Percentiles rank a stretch among this genome's conserved stretches.
Evolutionary conservation across 2,888 invertebrate genomes (phyloP).

Genomic region (Ptilodon capucinus): DNA sequence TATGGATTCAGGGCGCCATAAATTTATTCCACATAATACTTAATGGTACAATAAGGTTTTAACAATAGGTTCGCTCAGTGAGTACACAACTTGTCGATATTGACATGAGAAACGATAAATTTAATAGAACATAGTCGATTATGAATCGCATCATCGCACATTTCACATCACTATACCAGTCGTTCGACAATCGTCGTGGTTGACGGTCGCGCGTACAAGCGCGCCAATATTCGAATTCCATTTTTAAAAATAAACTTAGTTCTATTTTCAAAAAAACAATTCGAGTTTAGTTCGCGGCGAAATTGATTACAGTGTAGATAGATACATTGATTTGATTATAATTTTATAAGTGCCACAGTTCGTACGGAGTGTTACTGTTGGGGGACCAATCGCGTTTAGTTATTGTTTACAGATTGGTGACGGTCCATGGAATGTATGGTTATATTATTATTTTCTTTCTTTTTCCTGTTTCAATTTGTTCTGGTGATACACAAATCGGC

Average conservation of each 20-base stretch:
- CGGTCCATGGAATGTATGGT: conserved; percentile 12
- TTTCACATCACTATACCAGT: conserved; percentile 64
- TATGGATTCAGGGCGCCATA: too few relatives aligned
- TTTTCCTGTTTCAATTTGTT: conserved; percentile 46
- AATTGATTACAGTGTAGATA: too few relatives aligned
- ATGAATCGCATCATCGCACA: conserved; percentile 26
- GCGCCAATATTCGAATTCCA: conserved; percentile 16
- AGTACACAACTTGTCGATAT: neutral
- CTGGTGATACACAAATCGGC: conserved; percentile 48
- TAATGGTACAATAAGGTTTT: too few relatives aligned
- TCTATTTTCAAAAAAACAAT: neutral
- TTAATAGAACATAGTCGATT: conserved; percentile 4
- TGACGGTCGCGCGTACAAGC: conserved; percentile 54
- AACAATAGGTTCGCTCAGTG: neutral
- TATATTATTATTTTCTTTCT: conserved; percentile 26
- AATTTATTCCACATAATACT: too few relatives aligned
- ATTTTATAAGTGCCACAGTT: too few relatives aligned
- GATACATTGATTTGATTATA: too few relatives aligned
- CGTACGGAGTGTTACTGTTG: neutral
- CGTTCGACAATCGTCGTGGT: conserved; percentile 46
- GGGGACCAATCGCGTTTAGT: neutral
- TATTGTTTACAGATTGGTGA: neutral
- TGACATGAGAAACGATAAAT: neutral
- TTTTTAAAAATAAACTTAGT: conserved; percentile 6
- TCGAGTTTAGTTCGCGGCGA: neutral